Evolutionary conservation across 2,113 vertebrate genomes (phyloP), one percentile per base, ranked within the genome.

Genomic region (Oreochromis spilurus): DNA sequence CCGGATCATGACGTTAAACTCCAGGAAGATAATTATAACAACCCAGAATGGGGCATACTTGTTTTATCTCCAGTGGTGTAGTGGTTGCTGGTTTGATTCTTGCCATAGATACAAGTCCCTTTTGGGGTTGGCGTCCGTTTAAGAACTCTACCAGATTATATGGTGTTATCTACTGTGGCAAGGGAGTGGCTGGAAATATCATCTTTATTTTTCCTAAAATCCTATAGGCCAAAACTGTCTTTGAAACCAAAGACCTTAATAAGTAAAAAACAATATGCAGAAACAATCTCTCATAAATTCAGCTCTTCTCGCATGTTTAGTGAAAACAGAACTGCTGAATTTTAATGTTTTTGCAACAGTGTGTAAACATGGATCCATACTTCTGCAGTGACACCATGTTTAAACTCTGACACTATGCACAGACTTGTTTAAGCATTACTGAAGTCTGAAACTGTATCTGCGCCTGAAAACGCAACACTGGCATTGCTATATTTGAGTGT

Each of bases 401-500:
- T 31, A 81, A 77, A 62, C 65, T 84, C n/a, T 80, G 60, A 67
- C 88, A 82, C 88, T 80, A 75, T 88, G 84, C 7, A 26, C 11
- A 78, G 53, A 34, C 72, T 36, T 53, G 40, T 79, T 82, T 9
- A 55, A 24, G 81, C 72, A 79, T 84, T 50, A 57, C 70, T 77
- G 86, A 70, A 57, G 82, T 83, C 70, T 72, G 88, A 87, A 87
- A 91, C 75, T 12, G 26, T 82, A 86, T 75, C 86, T n/a, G 31
- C 9, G 84, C 45, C 88, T n/a, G 48, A 88, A 84, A 86, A 65
- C n/a, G 34, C 53, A 58, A 48, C 19, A 77, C 81, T 67, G 79
- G 40, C 54, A 80, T 3, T 1, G 54, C 87, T 81, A 89, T 87
- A 90, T 86, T 84, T 87, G 34, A 87, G 36, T 13, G 5, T 45